Base-by-base conservation (phyloP, 2,113 vertebrate genomes). In the Hirundichthys speculiger region DNA sequence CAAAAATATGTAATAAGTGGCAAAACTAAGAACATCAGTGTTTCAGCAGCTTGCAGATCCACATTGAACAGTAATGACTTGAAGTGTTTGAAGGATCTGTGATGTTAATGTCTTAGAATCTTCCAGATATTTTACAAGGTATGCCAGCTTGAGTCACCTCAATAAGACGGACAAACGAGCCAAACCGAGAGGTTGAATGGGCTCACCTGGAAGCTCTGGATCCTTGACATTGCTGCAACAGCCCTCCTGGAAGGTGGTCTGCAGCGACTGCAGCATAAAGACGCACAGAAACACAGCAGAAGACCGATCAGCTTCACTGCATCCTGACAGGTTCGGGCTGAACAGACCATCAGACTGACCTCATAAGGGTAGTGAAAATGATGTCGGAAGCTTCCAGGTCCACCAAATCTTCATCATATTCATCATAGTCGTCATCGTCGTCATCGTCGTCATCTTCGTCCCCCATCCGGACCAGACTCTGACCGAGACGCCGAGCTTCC, bases 191-290 rank as follows among this genome's bases (percentile, higher is more conserved):
- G 1, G 30, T 5, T 41, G 9, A 3, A n/a, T 59, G 2, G 50
- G 38, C 64, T 78, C 50, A 97, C 96, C 95, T 98, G 96, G 78
- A 98, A 97, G 61, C 88, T 93, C 82, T 93, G 93, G 0, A 92
- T 85, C 76, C 76, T 92, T 42, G 92, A 92, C 0, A 79, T 62
- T 0, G 88, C 88, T 39, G 89, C 89, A 13, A 85, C 85, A 48
- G 94, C 92, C 51, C 58, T 42, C 9, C 67, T 69, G 24, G 89
- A 86, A 72, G 93, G 82, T 6, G 89, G 76, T 62, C 86, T 91
- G 72, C 85, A 90, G 59, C 94, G 92, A 87, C 97, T 98, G 81
- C 24, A 57, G 61, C 49, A 72, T 11, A 83, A 19, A 53, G 19
- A 74, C 22, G 53, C 47, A 68, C n/a, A 54, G 41, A 39, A 13